A percentile compares a stretch with the other conserved stretches of the same genome.
phyloP scores from a whole-genome alignment of 2,113 vertebrate species.

The Shinisaurus crocodilurus region DNA sequence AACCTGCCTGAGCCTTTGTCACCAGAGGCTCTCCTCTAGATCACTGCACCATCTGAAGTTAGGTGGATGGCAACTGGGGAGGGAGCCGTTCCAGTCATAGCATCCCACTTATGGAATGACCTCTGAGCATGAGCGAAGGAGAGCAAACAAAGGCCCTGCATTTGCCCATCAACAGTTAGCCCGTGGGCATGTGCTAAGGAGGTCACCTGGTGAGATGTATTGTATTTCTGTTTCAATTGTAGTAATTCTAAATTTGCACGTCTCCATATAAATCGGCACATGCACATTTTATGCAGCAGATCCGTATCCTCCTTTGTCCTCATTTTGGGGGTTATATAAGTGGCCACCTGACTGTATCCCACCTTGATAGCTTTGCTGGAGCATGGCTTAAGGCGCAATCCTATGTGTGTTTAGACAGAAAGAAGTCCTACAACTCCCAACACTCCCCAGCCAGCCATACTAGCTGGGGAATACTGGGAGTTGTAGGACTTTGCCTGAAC shows the following conservation, averaged over 20 bases:
- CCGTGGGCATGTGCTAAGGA: neutral
- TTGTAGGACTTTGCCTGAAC: no score
- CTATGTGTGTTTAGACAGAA: no score
- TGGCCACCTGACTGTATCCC: neutral
- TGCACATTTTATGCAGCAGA: neutral
- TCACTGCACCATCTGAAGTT: neutral
- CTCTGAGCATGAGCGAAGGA: neutral
- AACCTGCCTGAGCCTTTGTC: neutral
- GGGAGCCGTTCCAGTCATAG: no score
- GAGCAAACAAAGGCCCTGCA: no score
- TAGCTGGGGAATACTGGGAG: no score
- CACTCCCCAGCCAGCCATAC: no score
- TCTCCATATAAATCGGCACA: neutral
- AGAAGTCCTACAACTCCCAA: no score
- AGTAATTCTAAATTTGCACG: neutral
- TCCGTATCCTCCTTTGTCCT: neutral
- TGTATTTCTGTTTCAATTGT: neutral
- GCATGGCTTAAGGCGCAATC: neutral
- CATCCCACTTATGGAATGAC: no score
- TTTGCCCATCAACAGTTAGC: no score
- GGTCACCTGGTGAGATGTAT: neutral
- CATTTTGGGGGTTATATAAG: neutral
- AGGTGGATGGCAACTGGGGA: neutral
- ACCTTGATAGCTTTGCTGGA: neutral
- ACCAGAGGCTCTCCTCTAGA: neutral